Base-by-base conservation (phyloP, 2,797 vertebrate genomes). In the Champsocephalus gunnari region DNA sequence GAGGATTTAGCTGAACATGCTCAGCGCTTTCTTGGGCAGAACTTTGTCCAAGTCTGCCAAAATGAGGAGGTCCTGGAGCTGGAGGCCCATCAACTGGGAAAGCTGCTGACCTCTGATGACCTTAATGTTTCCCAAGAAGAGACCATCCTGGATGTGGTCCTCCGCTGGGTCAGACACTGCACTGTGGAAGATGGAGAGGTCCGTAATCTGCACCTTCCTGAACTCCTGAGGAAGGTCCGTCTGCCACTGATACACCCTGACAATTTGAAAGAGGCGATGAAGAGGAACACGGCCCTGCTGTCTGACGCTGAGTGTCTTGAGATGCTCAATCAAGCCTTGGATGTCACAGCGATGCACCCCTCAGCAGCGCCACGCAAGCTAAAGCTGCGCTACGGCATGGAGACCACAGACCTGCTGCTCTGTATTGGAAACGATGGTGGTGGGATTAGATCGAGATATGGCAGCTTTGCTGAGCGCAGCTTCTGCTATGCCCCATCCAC, bases 371-470 rank as follows among this genome's bases (percentile, higher is more conserved):
- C 95, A 0, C 94, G 94, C 19, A 86, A 95, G 70, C 86, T 95
- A 0, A 96, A 95, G 80, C 94, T 99, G 58, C 95, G 98, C 0
- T 99, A 98, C 0, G 98, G 98, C 85, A 99, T 99, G 98, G 98
- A 99, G 92, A 98, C 96, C 0, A 98, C 98, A 0, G 96, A 96
- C 48, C 93, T 99, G 76, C 93, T 99, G 65, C 97, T 99, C 51
- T 99, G 98, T 77, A 87, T 99, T 0, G 98, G 98, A 47, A 99
- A 96, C 54, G 97, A 98, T n/a, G 87, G 95, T 0, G 89, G 93
- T 0, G 98, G 98, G 43, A 97, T 99, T 77, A 94, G 96, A 59
- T 98, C 98, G 12, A 95, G 97, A 54, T 97, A 95, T 0, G 95
- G 95, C 64, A 98, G 77, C 87, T 99, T 96, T 3, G 87, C 94